These are phyloP conservation scores for Epicauta chinensis DNA, from an alignment of 1,140 invertebrate species.

Conservation along the genomic window DNA sequence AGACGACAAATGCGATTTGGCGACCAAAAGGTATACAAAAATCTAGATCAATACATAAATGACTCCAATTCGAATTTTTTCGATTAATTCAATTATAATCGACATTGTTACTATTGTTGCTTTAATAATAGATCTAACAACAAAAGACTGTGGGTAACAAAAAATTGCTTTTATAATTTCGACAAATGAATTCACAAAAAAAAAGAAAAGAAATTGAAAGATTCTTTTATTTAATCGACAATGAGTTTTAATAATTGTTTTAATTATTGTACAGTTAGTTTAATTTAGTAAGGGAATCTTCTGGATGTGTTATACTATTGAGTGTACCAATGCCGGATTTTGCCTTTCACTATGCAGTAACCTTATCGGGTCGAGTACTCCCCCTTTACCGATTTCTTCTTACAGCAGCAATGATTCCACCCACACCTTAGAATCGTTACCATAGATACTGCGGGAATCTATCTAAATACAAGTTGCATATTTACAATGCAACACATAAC, in stretches of 20 bases:
- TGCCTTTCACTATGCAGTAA: slow-evolving; percentile 40
- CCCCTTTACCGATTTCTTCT: slow-evolving; percentile 21
- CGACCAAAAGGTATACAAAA: slow-evolving; percentile 92
- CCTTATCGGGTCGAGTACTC: slow-evolving; percentile 25
- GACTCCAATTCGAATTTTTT: too few relatives aligned
- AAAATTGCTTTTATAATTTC: too few relatives aligned
- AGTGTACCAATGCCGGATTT: slow-evolving; percentile 33
- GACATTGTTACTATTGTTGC: too few relatives aligned
- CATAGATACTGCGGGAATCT: slow-evolving; percentile 25
- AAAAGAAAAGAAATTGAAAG: too few relatives aligned
- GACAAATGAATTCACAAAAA: too few relatives aligned
- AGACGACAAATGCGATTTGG: slow-evolving; percentile 94
- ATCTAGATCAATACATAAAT: too few relatives aligned
- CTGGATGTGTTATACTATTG: slow-evolving; percentile 17
- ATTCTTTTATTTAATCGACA: too few relatives aligned
- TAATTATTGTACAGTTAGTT: background rate
- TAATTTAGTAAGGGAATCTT: slow-evolving; percentile 7
- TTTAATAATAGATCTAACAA: too few relatives aligned
- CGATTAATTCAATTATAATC: too few relatives aligned
- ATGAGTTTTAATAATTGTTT: background rate
- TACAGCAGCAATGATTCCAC: slow-evolving; percentile 36
- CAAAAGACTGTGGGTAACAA: too few relatives aligned
- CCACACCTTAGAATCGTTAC: slow-evolving; percentile 32
- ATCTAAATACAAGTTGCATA: slow-evolving; percentile 28
- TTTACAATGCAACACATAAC: slow-evolving; percentile 29